Base-by-base conservation (phyloP, 2,113 vertebrate species). In the Nothoprocta perdicaria region DNA sequence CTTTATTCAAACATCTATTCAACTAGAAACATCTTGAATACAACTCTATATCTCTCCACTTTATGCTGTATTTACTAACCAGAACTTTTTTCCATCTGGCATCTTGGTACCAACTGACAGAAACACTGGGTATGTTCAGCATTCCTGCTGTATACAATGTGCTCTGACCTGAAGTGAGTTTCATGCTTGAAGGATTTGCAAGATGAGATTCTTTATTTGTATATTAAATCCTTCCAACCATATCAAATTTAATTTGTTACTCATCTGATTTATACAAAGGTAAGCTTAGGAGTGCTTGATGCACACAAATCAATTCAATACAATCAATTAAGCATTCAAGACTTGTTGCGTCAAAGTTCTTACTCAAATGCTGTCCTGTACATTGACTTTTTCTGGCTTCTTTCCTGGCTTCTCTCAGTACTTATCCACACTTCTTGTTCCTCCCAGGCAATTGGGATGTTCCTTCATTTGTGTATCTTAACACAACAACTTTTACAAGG, bases 31-130 rank as follows among this genome's bases (percentile, higher is more conserved):
- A 35, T 46, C 17, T 84, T 11, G 57, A 13, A 74, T 74, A 11
- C 4, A 57, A 33, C 26, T 62, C 65, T 66, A 3, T 31, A 17
- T 41, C 27, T 68, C 19, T 63, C 38, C 67, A 10, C 33, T 71
- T 52, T 22, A 38, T 0, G 0, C 12, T 33, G 2, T 14, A 46
- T 23, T 77, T 63, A 8, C 2, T 41, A 24, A 31, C 3, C 0
- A 38, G 27, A 80, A 24, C 10, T 33, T 26, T 84, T 16, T 73
- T 13, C 66, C 15, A 57, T n/a, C 2, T n/a, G 24, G 10, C 8
- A 41, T 81, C 45, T 65, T 69, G n/a, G 16, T 19, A 60, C 9
- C n/a, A 22, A 27, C 2, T 63, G 41, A 79, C 48, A 52, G 38
- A 50, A 82, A 14, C 7, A 22, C 12, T 31, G 12, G 24, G 3